phyloP scores from a whole-genome alignment of 1,140 invertebrate species.

The Vanessa tameamea region DNA sequence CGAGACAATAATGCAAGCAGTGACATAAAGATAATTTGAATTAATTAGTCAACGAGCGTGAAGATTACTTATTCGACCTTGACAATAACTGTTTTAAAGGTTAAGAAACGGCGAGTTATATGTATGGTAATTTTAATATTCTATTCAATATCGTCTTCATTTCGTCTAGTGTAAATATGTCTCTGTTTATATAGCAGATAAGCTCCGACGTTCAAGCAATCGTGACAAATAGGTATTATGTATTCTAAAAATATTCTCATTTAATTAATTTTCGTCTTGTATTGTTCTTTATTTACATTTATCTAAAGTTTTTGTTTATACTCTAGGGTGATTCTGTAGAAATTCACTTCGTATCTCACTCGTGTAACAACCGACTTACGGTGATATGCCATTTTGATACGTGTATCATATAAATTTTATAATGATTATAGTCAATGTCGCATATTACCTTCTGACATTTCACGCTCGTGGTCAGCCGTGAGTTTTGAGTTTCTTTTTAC shows the following conservation, averaged over 20 bases:
- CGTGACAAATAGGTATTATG: not conserved
- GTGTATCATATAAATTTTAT: too few species aligned
- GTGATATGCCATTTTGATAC: too few species aligned
- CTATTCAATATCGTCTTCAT: not conserved
- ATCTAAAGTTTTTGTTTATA: not conserved
- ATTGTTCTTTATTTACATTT: not conserved
- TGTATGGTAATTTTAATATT: not conserved
- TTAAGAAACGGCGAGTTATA: not conserved
- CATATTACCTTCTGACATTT: too few species aligned
- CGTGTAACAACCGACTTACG: too few species aligned
- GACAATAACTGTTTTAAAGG: not conserved
- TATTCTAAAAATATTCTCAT: not conserved
- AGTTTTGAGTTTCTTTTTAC: too few species aligned
- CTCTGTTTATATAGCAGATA: not conserved
- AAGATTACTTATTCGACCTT: conserved; percentile 3
- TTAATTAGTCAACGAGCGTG: not conserved
- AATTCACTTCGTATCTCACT: too few species aligned
- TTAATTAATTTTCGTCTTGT: conserved; percentile 3
- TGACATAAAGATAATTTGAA: conserved; percentile 4
- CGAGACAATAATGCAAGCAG: not conserved
- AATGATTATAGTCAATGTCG: too few species aligned
- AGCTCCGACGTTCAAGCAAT: not conserved
- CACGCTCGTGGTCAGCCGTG: too few species aligned
- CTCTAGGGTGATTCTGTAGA: too few species aligned
- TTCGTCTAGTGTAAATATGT: not conserved